Base-by-base conservation (phyloP, 2,888 invertebrate species). In the Melanotus villosus region DNA sequence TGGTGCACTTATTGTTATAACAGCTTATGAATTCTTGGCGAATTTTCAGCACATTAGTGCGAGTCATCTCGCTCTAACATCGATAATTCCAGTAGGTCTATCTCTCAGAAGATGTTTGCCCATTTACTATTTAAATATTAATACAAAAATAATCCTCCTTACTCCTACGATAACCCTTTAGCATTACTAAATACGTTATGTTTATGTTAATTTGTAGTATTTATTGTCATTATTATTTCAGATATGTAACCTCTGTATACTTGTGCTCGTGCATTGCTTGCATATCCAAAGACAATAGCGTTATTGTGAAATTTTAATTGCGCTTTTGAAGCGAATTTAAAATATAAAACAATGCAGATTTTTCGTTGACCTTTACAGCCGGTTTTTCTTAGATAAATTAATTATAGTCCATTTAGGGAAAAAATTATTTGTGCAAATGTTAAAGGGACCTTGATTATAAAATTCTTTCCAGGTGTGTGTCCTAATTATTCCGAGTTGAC, bases 161-260 rank as follows among this genome's bases (percentile, higher is more conserved):
- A 19, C 58, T 59, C 59, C 59, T 59, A 66, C 66, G 66, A 59
- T 66, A 66, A 66, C 59, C 65, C 57, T 36, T 19, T 32, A 66
- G 30, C 50, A 50, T 66, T 66, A 66, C 66, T 66, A 66, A 66
- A 66, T 66, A 64, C 52, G 56, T 23, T 56, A 59, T 66, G 66
- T 66, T 66, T 66, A 66, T 66, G 66, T 60, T 66, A 66, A 66
- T 66, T 66, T 66, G 26, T 10, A 34, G 10, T 59, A 66, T 66
- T 66, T 66, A 66, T 56, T 64, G 64, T 56, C 56, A 32, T 54
- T 64, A 64, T 59, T 66, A 41, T 52, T 16, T 36, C 14, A 59
- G 59, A 60, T 52, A 66, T 32, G 56, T 52, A 64, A 64, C 54
- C 52, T 63, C 50, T 52, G 63, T 50, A 52, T 41, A 38, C 6